Conservation (phyloP, 2,888 invertebrate species). For the Andrena dorsata region DNA sequence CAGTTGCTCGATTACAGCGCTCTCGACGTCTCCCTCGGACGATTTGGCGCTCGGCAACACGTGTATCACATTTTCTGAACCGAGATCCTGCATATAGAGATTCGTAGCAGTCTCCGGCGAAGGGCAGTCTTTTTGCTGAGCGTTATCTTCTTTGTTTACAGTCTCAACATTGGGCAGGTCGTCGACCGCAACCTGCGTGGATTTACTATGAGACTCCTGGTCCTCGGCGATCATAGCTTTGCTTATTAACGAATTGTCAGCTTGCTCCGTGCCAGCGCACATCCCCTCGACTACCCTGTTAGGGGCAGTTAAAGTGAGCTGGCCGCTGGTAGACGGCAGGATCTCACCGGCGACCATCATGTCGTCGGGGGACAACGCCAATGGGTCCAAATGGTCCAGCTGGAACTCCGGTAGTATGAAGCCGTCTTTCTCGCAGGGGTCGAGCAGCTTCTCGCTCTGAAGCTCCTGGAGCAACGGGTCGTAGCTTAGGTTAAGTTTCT, state of each 20-base stretch:
- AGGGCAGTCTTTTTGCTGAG: neutral
- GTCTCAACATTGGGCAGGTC: constrained; percentile 44
- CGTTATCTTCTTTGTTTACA: constrained; percentile 13
- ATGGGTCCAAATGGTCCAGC: constrained; percentile 79
- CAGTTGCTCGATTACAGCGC: constrained; percentile 50
- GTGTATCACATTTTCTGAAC: constrained; percentile 23
- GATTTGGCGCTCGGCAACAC: constrained; percentile 18
- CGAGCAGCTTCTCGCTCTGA: constrained; percentile 77
- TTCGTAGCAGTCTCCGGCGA: constrained; percentile 5
- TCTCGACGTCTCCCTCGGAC: constrained; percentile 24
- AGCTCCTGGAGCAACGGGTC: constrained; percentile 80
- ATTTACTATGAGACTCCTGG: constrained; percentile 51
- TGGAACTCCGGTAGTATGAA: constrained; percentile 80
- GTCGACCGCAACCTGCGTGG: constrained; percentile 49
- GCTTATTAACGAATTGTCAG: constrained; percentile 6
- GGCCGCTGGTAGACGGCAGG: constrained; percentile 75
- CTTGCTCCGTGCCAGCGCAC: constrained; percentile 2
- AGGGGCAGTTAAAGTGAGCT: constrained; percentile 46
- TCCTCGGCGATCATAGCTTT: constrained; percentile 12
- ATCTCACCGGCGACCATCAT: constrained; percentile 81
- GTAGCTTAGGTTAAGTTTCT: constrained; percentile 77
- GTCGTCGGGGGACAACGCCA: constrained; percentile 77
- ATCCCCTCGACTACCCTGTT: constrained; percentile 33
- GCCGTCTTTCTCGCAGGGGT: constrained; percentile 77
- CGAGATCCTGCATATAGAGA: constrained; percentile 45